phyloP scores from a whole-genome alignment of 2,797 vertebrate species.

The Vespertilio murinus region DNA sequence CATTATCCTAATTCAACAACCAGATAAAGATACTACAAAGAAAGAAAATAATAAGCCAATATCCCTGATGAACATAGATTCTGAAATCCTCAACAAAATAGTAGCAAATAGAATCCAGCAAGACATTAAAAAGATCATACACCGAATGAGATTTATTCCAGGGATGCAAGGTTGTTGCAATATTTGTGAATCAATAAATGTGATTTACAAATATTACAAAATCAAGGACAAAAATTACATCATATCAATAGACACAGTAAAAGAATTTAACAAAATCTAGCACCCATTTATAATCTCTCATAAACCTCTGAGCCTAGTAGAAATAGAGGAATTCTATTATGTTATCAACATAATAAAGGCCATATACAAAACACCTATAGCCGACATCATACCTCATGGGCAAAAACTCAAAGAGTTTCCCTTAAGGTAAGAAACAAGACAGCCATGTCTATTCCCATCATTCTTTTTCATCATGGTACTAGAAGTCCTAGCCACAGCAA shows the following conservation, averaged over 20 bases:
- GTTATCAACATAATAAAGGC: background rate
- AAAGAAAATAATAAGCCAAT: background rate
- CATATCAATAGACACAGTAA: background rate
- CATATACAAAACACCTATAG: background rate
- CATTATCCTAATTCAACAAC: background rate
- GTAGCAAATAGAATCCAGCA: background rate
- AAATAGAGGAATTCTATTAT: background rate
- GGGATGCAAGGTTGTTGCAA: background rate
- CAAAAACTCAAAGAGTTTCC: background rate
- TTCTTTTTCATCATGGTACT: background rate
- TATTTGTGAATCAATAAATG: background rate
- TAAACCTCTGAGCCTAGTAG: background rate
- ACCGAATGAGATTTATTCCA: background rate
- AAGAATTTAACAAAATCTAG: background rate
- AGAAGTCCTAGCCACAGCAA: background rate
- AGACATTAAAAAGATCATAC: background rate
- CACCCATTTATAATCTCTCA: background rate
- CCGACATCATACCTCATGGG: background rate
- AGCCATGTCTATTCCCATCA: background rate
- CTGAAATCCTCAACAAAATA: background rate
- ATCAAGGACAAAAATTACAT: background rate
- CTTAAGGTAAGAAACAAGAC: background rate
- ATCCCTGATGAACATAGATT: background rate
- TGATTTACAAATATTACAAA: too few species aligned
- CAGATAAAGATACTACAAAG: background rate